These are phyloP conservation scores for Drosophila melanica DNA, from an alignment of 1,140 invertebrate species.

Conservation along the genomic window DNA sequence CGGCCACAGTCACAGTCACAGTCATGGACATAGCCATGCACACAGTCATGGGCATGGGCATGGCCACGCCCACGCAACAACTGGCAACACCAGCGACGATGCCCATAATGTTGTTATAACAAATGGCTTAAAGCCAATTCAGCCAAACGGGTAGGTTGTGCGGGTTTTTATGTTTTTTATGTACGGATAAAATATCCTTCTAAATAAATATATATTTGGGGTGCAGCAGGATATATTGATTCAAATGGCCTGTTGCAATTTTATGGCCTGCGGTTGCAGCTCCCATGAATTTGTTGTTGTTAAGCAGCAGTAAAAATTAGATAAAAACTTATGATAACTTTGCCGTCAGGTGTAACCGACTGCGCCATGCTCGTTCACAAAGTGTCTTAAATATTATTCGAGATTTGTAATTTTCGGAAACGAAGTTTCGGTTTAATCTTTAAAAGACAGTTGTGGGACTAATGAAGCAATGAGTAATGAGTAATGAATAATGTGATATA, in stretches of 20 bases:
- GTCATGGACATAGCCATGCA: constrained; percentile 42
- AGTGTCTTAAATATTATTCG: not conserved
- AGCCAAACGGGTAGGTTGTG: constrained; percentile 41
- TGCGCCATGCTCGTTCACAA: not conserved
- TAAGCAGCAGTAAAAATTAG: constrained; percentile 17
- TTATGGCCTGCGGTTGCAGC: constrained; percentile 39
- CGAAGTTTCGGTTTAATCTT: no score
- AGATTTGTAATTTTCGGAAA: no score
- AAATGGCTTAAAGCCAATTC: constrained; percentile 53
- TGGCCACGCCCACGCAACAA: not conserved
- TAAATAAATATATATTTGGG: not conserved
- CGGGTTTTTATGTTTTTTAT: constrained; percentile 1
- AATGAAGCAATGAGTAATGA: no score
- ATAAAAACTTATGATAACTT: not conserved
- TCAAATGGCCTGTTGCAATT: constrained; percentile 42
- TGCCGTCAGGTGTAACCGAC: not conserved
- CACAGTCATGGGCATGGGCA: constrained; percentile 22
- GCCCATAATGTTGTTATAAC: constrained; percentile 49
- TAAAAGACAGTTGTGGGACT: no score
- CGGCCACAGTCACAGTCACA: constrained; percentile 54
- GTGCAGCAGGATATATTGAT: constrained; percentile 26
- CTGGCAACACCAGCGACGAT: constrained; percentile 16
- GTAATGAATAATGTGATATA: no score
- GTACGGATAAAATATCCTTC: not conserved
- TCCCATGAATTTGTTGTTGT: constrained; percentile 17